These are phyloP conservation scores for Moxostoma hubbsi DNA, from an alignment of 2,797 vertebrate species.

Conservation along the genomic window DNA sequence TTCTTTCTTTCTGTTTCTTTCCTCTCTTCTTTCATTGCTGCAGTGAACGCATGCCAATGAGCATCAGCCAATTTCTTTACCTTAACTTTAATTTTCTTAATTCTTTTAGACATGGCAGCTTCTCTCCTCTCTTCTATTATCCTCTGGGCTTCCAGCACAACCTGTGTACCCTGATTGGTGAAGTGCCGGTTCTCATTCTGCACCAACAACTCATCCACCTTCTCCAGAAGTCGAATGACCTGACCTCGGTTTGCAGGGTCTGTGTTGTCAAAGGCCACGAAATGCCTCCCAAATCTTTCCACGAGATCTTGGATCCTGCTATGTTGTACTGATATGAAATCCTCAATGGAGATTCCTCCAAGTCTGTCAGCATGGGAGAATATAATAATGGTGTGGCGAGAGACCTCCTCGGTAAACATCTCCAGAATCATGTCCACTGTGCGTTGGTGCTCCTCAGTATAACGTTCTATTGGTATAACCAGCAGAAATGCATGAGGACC, in stretches of 20 bases:
- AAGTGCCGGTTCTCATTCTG: conserved; percentile 18
- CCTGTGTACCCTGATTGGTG: not conserved
- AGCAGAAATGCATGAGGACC: conserved; percentile 58
- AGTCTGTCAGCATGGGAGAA: conserved; percentile 55
- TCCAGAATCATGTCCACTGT: conserved; percentile 26
- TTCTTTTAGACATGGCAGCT: not conserved
- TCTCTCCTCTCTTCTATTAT: not conserved
- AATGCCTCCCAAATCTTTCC: conserved; percentile 24
- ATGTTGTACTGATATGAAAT: conserved; percentile 34
- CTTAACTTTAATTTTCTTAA: not conserved
- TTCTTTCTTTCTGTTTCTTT: not conserved
- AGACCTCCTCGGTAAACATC: conserved; percentile 38
- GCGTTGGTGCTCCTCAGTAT: conserved; percentile 46
- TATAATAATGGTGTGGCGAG: conserved; percentile 46
- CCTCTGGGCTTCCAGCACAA: not conserved
- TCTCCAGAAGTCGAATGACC: conserved; percentile 42
- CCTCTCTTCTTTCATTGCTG: not conserved
- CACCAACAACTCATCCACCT: conserved; percentile 24
- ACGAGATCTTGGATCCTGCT: conserved; percentile 35
- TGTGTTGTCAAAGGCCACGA: conserved; percentile 50
- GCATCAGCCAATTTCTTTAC: not conserved
- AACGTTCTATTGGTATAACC: conserved; percentile 46
- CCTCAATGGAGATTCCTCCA: not conserved
- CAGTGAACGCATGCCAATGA: not conserved
- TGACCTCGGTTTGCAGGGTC: conserved; percentile 30